Evolutionary conservation across 1,140 invertebrate genomes (phyloP), one percentile per base, ranked within the genome.

Genomic region (Drosophila kikkawai): DNA sequence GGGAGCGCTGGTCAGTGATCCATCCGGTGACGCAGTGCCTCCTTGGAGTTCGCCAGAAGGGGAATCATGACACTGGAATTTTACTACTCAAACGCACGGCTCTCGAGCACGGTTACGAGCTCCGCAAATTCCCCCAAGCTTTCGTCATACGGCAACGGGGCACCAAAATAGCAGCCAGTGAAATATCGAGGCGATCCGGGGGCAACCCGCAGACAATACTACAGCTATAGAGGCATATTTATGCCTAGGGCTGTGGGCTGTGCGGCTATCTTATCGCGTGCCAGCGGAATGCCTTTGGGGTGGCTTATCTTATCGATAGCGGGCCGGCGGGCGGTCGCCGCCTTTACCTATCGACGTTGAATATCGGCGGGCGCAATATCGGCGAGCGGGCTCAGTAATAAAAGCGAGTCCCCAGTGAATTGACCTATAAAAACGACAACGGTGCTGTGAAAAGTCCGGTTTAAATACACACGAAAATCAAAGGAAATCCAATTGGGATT

Each of bases 21-120:
- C 75, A 69, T 39, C 45, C 74, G 36, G 34, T 67, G 73, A 75
- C 74, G 75, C 59, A 53, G 71, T 77, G 39, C 34, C n/a, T 37
- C 22, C 53, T 56, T 56, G 53, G 53, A 56, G 53, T 56, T 56
- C 58, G 37, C 47, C 32, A 56, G 53, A 39, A 56, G 36, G 36
- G 53, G 26, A 75, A 75, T 59, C 82, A 82, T 75, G 44, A 41
- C 53, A 41, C 37, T 45, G 82, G 82, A 86, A 85, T 86, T 79
- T 53, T 47, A 42, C 37, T 57, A 51, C 32, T 56, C 36, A 19
- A 37, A 19, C 34, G 29, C 26, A 26, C 22, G 29, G 32, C 32
- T 8, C n/a, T 17, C 34, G 34, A 19, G 1, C 45, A 22, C 22
- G 47, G 47, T 29, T 48, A 11, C 47, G 41, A 29, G n/a, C 13